A percentile compares a stretch with the other conserved stretches of the same genome.
These are phyloP conservation scores for Lacanobia wlatinum DNA, from an alignment of 2,888 invertebrate genomes.

Conservation along the genomic window DNA sequence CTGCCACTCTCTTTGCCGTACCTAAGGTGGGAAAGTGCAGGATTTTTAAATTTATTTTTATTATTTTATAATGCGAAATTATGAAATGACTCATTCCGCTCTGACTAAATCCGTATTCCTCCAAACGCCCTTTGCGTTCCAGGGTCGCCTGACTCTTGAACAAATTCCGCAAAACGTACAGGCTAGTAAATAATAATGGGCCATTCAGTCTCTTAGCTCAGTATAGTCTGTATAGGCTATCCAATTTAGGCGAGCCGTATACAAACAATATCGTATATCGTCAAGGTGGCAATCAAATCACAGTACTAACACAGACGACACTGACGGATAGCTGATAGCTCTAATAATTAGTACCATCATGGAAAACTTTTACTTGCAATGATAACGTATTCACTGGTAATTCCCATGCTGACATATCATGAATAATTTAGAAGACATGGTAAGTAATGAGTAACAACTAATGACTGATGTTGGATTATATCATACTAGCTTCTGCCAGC, in stretches of 20 bases:
- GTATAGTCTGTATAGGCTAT: not conserved
- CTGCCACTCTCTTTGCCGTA: too few species aligned
- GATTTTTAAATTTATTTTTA: too few species aligned
- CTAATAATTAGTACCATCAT: not conserved
- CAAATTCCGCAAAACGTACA: too few species aligned
- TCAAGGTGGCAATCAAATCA: conserved; percentile 43
- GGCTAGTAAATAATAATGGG: too few species aligned
- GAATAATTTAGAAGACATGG: conserved; percentile 4
- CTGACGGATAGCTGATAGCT: conserved; percentile 47
- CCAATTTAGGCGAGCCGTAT: not conserved
- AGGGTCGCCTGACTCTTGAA: too few species aligned
- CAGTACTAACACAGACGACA: conserved; percentile 47
- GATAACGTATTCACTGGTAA: conserved; percentile 18
- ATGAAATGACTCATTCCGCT: too few species aligned
- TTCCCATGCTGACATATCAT: not conserved
- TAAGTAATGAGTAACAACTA: not conserved
- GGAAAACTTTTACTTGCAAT: conserved; percentile 43
- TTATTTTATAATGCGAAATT: too few species aligned
- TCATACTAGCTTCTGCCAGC: too few species aligned
- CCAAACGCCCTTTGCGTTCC: too few species aligned
- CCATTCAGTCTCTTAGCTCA: too few species aligned
- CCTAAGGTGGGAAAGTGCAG: too few species aligned
- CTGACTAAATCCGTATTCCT: too few species aligned
- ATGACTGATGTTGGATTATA: not conserved
- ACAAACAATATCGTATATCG: conserved; percentile 13